Evolutionary conservation across 2,113 vertebrate genomes (phyloP).

Genomic region (Platysteira castanea): DNA sequence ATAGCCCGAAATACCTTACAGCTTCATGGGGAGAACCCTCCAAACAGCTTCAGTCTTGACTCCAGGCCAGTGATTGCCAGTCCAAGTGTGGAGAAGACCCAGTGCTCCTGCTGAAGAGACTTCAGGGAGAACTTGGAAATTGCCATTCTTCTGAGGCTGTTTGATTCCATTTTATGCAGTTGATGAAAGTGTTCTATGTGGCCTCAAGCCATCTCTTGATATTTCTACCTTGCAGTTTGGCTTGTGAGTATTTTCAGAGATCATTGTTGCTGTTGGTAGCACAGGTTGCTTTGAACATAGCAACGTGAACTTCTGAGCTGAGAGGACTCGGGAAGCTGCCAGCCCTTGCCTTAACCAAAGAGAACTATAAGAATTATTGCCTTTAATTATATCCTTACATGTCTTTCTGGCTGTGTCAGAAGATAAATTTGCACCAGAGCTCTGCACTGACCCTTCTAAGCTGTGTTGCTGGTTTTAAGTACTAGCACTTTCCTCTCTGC

Average conservation of each 20-base stretch:
- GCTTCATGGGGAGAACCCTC: slow-evolving; percentile 51
- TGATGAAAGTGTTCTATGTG: neutral
- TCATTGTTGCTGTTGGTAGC: neutral
- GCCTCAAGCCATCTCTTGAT: neutral
- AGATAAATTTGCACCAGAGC: neutral
- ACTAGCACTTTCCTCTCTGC: neutral
- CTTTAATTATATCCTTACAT: neutral
- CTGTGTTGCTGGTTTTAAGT: neutral
- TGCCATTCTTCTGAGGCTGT: neutral
- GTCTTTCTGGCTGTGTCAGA: neutral
- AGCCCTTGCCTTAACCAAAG: slow-evolving; percentile 30
- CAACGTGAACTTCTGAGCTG: neutral
- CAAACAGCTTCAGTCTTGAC: slow-evolving; percentile 64
- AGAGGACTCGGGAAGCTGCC: neutral
- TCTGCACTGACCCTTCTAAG: neutral
- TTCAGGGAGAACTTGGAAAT: neutral
- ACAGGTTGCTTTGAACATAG: neutral
- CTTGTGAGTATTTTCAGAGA: neutral
- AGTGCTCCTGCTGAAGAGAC: slow-evolving; percentile 76
- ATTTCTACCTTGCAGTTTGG: neutral
- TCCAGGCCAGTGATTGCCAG: slow-evolving; percentile 72
- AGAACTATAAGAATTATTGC: neutral
- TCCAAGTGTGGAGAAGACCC: slow-evolving; percentile 58
- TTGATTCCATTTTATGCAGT: neutral
- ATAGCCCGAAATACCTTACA: slow-evolving; percentile 75